Evolutionary conservation across 2,113 vertebrate species (phyloP).

Genomic region (Apaloderma vittatum): DNA sequence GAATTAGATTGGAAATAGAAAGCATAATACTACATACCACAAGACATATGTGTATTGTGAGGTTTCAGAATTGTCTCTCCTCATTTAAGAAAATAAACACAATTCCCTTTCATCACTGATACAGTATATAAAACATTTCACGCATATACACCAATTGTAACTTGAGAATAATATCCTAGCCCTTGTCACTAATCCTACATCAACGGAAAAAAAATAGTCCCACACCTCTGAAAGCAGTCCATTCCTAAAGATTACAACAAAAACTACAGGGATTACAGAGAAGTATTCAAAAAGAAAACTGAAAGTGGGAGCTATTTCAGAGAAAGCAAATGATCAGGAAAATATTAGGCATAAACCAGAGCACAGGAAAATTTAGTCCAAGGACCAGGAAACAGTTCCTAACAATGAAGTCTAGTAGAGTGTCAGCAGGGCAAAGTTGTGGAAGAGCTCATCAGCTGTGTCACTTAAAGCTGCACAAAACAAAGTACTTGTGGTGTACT

Average conservation of each 20-base stretch:
- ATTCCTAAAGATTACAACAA: background rate
- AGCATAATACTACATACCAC: background rate
- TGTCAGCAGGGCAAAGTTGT: background rate
- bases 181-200: background rate
- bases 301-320: background rate
- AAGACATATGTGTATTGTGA: rapidly evolving
- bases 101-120: background rate
- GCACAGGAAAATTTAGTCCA: background rate
- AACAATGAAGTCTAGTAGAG: background rate
- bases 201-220: background rate
- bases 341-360: background rate
- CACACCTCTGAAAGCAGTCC: background rate
- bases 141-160: background rate
- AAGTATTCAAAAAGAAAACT: background rate
- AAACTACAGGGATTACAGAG: background rate
- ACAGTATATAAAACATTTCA: background rate
- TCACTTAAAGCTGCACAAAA: conserved; percentile 43
- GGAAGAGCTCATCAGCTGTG: conserved; percentile 17
- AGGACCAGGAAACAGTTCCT: background rate
- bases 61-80: background rate
- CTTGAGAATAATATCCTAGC: background rate
- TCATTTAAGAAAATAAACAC: background rate
- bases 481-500: conserved; percentile 40
- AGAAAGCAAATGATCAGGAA: background rate
- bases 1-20: background rate